phyloP scores from a whole-genome alignment of 2,113 vertebrate genomes.

The Zingel zingel region DNA sequence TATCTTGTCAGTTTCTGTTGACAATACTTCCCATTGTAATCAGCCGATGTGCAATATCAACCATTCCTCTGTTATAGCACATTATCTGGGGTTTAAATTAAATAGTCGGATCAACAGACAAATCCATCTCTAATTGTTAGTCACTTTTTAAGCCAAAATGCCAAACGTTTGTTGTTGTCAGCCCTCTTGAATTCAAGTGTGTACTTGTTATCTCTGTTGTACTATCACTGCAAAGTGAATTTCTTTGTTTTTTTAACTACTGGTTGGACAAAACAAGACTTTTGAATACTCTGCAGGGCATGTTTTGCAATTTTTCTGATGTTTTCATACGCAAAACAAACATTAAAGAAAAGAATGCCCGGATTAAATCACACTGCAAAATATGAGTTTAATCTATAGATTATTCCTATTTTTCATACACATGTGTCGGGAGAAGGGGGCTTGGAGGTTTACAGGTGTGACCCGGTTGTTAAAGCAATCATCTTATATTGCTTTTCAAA shows the following conservation, averaged over 20 bases:
- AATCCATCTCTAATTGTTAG: not conserved
- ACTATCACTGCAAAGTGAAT: not conserved
- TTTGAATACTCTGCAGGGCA: not conserved
- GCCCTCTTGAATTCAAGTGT: not conserved
- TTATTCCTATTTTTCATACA: not conserved
- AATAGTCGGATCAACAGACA: not conserved
- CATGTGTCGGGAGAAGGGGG: no score
- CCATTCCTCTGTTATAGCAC: not conserved
- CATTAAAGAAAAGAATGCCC: not conserved
- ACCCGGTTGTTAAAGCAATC: not conserved
- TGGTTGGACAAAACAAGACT: not conserved
- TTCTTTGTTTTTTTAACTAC: no score
- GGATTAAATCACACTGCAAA: accelerated
- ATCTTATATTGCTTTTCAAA: not conserved
- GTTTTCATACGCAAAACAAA: not conserved
- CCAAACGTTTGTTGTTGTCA: not conserved
- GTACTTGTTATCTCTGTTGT: not conserved
- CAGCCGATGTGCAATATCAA: not conserved
- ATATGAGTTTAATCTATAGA: accelerated
- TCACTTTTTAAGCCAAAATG: not conserved
- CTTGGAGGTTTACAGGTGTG: not conserved
- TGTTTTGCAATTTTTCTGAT: not conserved
- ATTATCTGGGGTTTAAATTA: not conserved
- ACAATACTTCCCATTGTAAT: not conserved
- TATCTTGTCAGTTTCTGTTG: not conserved